These are phyloP conservation scores for Agrotis clavis DNA, from an alignment of 2,888 invertebrate species.

Conservation along the genomic window DNA sequence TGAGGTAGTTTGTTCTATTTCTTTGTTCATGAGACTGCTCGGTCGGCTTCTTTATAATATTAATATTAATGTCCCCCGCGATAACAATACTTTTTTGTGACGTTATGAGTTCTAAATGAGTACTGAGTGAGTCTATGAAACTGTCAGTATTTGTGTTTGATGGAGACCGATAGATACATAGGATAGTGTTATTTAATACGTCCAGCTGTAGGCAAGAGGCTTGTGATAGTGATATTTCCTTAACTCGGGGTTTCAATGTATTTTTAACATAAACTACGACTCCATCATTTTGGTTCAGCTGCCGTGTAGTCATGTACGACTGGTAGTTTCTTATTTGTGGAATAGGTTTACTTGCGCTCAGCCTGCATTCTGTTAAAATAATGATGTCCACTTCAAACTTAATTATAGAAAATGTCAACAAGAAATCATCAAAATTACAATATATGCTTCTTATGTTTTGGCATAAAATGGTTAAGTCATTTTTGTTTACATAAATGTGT, in stretches of 20 bases:
- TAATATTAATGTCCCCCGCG: too few species aligned
- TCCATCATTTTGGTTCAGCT: constrained; percentile 50
- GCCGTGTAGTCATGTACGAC: constrained; percentile 17
- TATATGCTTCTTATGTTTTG: constrained; percentile 1
- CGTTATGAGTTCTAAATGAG: constrained; percentile 13
- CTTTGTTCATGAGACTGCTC: constrained; percentile 19
- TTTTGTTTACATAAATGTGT: constrained; percentile 9
- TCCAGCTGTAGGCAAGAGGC: constrained; percentile 49
- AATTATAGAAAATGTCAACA: background rate
- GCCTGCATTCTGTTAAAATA: constrained; percentile 14
- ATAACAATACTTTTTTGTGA: too few species aligned
- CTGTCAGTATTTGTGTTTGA: constrained; percentile 24
- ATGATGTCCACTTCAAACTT: constrained; percentile 16
- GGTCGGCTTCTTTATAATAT: background rate
- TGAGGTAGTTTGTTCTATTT: constrained; percentile 34
- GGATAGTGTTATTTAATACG: constrained; percentile 17
- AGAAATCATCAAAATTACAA: background rate
- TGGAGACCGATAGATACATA: constrained; percentile 49
- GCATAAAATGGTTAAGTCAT: constrained; percentile 1
- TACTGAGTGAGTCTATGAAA: constrained; percentile 23
- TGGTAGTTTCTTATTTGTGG: constrained; percentile 15
- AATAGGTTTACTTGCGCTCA: constrained; percentile 15
- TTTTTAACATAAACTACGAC: constrained; percentile 15
- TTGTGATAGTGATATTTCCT: constrained; percentile 36
- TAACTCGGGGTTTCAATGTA: constrained; percentile 7